Percentiles rank a stretch among this genome's conserved stretches.
phyloP scores from a whole-genome alignment of 2,797 vertebrate species.

The Tinamus major region DNA sequence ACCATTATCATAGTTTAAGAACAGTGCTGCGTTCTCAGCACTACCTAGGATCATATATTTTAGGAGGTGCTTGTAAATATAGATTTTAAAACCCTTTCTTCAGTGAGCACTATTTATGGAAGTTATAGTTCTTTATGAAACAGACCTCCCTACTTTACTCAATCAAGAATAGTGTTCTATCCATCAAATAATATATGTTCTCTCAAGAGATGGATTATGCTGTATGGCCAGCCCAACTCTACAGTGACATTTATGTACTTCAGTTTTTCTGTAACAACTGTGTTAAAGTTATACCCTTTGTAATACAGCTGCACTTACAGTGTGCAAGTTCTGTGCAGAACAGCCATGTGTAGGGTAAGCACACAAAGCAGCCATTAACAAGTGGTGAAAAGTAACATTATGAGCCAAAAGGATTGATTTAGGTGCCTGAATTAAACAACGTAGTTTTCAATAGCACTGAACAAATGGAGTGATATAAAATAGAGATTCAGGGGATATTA shows the following conservation, averaged over 20 bases:
- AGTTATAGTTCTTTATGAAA: not conserved
- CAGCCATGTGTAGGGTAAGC: not conserved
- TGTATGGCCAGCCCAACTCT: not conserved
- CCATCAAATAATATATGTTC: not conserved
- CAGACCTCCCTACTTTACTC: not conserved
- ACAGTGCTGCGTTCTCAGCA: not conserved
- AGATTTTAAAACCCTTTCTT: not conserved
- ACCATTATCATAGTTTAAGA: not conserved
- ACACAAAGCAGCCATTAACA: not conserved
- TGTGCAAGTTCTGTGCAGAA: not conserved
- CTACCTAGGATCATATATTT: not conserved
- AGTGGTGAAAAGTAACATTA: not conserved
- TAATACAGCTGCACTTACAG: not conserved
- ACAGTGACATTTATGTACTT: not conserved
- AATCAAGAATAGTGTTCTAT: not conserved
- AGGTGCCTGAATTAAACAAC: not conserved
- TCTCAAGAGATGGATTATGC: not conserved
- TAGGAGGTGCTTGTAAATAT: not conserved
- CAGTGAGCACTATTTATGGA: not conserved
- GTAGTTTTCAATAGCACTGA: not conserved
- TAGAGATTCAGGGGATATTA: not conserved
- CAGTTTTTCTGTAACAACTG: not conserved
- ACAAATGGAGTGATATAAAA: not conserved
- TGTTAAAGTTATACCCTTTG: not conserved
- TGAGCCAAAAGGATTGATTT: not conserved